These are phyloP conservation scores for Boulengeromyrus knoepffleri DNA, from an alignment of 2,113 vertebrate species.

Conservation along the genomic window DNA sequence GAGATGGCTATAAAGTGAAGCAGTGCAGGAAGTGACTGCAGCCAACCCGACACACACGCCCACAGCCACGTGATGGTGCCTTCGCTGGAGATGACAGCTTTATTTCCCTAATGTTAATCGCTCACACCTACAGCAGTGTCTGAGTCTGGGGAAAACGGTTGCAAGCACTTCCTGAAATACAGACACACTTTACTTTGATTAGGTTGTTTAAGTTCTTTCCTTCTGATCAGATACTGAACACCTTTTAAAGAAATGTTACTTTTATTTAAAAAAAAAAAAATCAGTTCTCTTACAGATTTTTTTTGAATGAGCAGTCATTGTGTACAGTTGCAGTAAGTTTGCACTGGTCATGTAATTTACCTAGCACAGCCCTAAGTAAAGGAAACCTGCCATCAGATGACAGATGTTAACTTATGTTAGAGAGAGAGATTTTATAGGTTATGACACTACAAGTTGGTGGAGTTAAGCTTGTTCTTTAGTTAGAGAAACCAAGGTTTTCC, in stretches of 20 bases:
- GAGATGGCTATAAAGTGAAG: not conserved
- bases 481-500: not conserved
- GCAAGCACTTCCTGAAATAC: not conserved
- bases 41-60: not conserved
- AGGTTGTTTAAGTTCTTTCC: not conserved
- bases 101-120: not conserved
- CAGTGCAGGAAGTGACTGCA: not conserved
- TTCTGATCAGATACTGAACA: not conserved
- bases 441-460: not conserved
- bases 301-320: conserved; percentile 35
- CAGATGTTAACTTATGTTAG: not conserved
- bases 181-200: not conserved
- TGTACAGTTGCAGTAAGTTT: conserved; percentile 37
- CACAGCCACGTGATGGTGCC: not conserved
- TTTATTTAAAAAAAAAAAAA: conserved; percentile 71
- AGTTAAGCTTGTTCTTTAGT: not conserved
- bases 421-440: not conserved
- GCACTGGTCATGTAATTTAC: conserved; percentile 20
- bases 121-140: not conserved
- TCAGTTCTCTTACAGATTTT: conserved; percentile 55
- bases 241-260: conserved; percentile 48
- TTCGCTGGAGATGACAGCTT: not conserved
- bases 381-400: not conserved
- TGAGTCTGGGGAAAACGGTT: not conserved
- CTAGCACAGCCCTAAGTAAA: not conserved